Percentiles rank a stretch among this genome's conserved stretches.
phyloP scores from a whole-genome alignment of 2,888 invertebrate species.

The Agonopterix arenella region DNA sequence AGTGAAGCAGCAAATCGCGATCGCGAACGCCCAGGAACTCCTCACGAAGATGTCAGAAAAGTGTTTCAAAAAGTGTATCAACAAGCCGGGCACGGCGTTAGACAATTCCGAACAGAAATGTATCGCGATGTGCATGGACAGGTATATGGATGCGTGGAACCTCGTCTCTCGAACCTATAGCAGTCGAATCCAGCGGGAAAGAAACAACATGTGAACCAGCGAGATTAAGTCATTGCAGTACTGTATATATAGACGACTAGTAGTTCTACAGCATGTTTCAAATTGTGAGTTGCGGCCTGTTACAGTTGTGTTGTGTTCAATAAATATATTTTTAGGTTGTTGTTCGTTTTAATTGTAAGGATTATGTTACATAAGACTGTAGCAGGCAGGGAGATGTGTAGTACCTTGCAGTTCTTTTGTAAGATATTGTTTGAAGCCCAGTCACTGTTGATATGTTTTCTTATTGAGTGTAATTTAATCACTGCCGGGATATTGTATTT shows the following conservation, averaged over 20 bases:
- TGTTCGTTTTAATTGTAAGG: conserved; percentile 23
- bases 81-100: conserved; percentile 91
- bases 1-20: conserved; percentile 95
- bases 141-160: conserved; percentile 98
- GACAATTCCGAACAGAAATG: conserved; percentile 97
- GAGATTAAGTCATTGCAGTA: conserved; percentile 34
- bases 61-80: conserved; percentile 96
- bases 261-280: conserved; percentile 54
- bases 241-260: conserved; percentile 63
- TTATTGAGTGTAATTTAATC: too few relatives aligned
- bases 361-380: neutral
- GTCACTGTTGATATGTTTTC: too few relatives aligned
- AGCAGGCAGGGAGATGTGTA: neutral
- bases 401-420: too few relatives aligned
- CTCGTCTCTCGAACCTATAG: conserved; percentile 93
- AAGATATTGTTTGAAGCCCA: too few relatives aligned
- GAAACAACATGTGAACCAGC: conserved; percentile 73
- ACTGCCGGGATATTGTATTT: too few relatives aligned
- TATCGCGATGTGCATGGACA: conserved; percentile 98
- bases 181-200: conserved; percentile 89
- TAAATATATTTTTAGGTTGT: conserved; percentile 49
- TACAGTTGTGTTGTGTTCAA: conserved; percentile 53
- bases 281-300: conserved; percentile 41
- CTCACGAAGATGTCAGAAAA: conserved; percentile 98
- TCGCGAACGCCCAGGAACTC: conserved; percentile 95